These are phyloP conservation scores for Novumbra hubbsi DNA, from an alignment of 2,797 vertebrate species.

Conservation along the genomic window DNA sequence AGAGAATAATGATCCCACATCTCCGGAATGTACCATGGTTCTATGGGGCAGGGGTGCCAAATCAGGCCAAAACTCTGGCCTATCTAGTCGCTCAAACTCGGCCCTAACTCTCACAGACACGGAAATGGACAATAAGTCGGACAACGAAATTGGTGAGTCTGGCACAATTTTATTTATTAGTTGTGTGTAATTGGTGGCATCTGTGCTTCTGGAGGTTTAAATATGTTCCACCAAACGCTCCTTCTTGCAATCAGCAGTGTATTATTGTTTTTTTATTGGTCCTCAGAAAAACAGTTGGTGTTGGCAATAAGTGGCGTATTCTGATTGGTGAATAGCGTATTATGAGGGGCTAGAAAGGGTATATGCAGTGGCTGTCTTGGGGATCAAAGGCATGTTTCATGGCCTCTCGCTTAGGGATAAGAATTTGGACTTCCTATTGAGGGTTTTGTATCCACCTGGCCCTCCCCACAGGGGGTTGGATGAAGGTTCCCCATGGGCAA, in stretches of 20 bases:
- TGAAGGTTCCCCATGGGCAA: constrained; percentile 75
- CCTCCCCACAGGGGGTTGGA: constrained; percentile 60
- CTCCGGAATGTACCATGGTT: constrained; percentile 92
- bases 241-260: constrained; percentile 38
- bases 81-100: constrained; percentile 97
- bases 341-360: constrained; percentile 6
- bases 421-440: constrained; percentile 58
- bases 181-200: not conserved
- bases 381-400: constrained; percentile 65
- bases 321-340: constrained; percentile 34
- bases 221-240: constrained; percentile 13
- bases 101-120: constrained; percentile 97
- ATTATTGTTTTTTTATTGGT: constrained; percentile 34
- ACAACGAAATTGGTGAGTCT: constrained; percentile 94
- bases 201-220: not conserved
- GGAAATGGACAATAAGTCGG: constrained; percentile 96
- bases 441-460: constrained; percentile 76
- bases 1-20: constrained; percentile 90
- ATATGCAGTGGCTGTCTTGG: constrained; percentile 57
- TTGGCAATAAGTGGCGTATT: constrained; percentile 12
- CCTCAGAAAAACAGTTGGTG: constrained; percentile 28
- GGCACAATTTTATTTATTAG: constrained; percentile 10
- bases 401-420: constrained; percentile 48
- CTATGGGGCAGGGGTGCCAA: constrained; percentile 94
- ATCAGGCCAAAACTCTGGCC: constrained; percentile 89